Percentiles rank a stretch among this genome's conserved stretches.
Evolutionary conservation across 2,888 invertebrate species (phyloP).

Genomic region (Yponomeuta sedellus): DNA sequence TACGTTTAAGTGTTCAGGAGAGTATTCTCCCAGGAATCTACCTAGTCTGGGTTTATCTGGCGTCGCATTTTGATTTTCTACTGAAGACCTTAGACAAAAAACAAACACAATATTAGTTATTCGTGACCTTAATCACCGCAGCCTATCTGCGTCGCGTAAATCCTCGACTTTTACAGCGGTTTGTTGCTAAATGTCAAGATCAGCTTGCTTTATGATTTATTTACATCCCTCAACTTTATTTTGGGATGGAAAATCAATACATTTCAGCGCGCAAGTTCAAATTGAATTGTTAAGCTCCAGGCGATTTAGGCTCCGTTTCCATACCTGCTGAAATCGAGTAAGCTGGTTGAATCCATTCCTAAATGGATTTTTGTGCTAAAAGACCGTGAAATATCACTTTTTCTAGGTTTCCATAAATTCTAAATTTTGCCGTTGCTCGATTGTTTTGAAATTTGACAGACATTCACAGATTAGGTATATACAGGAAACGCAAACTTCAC

Average conservation of each 20-base stretch:
- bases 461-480: not conserved
- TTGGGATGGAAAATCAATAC: constrained; percentile 72
- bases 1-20: constrained; percentile 67
- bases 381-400: constrained; percentile 18
- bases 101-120: not conserved
- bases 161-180: not conserved
- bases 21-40: constrained; percentile 64
- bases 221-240: constrained; percentile 70
- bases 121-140: not conserved
- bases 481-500: too few relatives aligned
- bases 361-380: constrained; percentile 23
- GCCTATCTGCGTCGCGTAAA: not conserved
- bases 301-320: constrained; percentile 10
- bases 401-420: not conserved
- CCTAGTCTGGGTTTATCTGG: constrained; percentile 61
- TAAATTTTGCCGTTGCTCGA: constrained; percentile 11
- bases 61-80: constrained; percentile 41
- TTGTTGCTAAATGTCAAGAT: constrained; percentile 41
- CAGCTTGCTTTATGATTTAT: constrained; percentile 64
- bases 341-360: constrained; percentile 43
- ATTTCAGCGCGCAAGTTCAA: constrained; percentile 69
- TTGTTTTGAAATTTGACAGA: constrained; percentile 81
- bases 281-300: constrained; percentile 24
- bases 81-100: constrained; percentile 33
- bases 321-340: constrained; percentile 45